Evolutionary conservation across 1,140 invertebrate species (phyloP), one percentile per base, ranked within the genome.

Genomic region (Drosophila ambigua): DNA sequence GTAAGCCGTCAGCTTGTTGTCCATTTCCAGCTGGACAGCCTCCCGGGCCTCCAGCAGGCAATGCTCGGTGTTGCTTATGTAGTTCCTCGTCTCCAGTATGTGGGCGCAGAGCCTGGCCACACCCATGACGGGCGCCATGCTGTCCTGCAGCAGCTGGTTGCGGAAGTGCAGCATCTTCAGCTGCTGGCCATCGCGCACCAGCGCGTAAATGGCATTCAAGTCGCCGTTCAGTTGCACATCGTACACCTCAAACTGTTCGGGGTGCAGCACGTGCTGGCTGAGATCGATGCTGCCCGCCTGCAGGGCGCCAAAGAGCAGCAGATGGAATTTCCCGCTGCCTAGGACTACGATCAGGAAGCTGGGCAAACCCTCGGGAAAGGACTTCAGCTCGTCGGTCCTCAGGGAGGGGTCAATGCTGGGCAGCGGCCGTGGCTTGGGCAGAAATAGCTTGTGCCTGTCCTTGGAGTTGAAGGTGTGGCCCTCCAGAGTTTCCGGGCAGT

Each of bases 11-110:
- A 99, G 93, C 92, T 99, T 99, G 45, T 96, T 95, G 92, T 99
- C 98, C 94, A 99, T 97, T 93, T 99, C 98, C 23, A 98, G 90
- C 13, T 99, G 93, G 79, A 98, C 98, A 67, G 97, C 97, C 92
- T 99, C 98, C 97, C 97, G 99, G 1, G 97, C 96, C 93, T 98
- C 98, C 49, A 94, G 96, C 78, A 98, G 96, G n/a, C 96, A 96
- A 73, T 94, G 94, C 90, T 97, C 95, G 2, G 96, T 96, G 74
- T 95, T 94, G 31, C 94, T 94, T 24, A 97, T 93, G 90, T 97
- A 96, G 26, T 94, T 94, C 45, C 95, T 87, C 6, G 95, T 92
- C 66, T 93, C 93, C 11, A 93, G 90, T n/a, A 97, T 93, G 79
- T 96, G 94, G 6, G 94, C 94, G 92, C 96, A 95, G 89, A 96